Evolutionary conservation across 1,140 invertebrate genomes (phyloP).

Genomic region (Drosophila neocordata): DNA sequence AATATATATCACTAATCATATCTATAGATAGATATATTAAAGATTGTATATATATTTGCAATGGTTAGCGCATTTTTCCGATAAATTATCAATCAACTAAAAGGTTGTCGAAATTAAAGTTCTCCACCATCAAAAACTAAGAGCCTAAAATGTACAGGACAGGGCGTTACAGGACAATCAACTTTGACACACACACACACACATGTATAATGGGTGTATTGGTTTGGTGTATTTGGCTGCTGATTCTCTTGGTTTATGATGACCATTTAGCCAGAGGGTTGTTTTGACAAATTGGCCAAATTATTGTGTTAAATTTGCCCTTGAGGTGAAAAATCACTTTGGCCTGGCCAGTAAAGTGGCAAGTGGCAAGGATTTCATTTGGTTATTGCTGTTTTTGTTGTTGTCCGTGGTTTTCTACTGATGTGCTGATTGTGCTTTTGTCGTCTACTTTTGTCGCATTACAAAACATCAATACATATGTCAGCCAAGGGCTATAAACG

Average conservation of each 20-base stretch:
- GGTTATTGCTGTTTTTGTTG: slow-evolving; percentile 8
- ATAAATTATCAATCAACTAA: slow-evolving; percentile 2
- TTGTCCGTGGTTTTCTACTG: slow-evolving; percentile 1
- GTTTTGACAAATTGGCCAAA: slow-evolving; percentile 82
- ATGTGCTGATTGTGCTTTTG: slow-evolving; percentile 69
- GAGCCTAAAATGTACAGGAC: slow-evolving; percentile 8
- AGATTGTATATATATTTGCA: background rate
- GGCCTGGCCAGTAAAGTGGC: slow-evolving; percentile 52
- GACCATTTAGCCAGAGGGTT: slow-evolving; percentile 77
- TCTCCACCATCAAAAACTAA: slow-evolving; percentile 11
- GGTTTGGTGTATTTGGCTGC: slow-evolving; percentile 32
- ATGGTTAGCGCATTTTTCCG: background rate
- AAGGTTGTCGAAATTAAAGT: slow-evolving; percentile 5
- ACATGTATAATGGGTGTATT: slow-evolving; percentile 11
- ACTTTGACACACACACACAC: slow-evolving; percentile 31
- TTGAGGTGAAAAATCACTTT: slow-evolving; percentile 82
- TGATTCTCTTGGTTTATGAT: slow-evolving; percentile 58
- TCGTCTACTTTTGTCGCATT: slow-evolving; percentile 37
- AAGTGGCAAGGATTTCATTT: slow-evolving; percentile 47
- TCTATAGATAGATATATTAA: background rate
- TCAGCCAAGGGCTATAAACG: slow-evolving; percentile 48
- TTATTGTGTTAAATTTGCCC: slow-evolving; percentile 82
- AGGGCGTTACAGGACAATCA: slow-evolving; percentile 63
- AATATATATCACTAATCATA: too few species aligned
- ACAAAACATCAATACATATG: slow-evolving; percentile 63